Conservation (phyloP, 2,888 invertebrate species). For the Adelognathus sp. region DNA sequence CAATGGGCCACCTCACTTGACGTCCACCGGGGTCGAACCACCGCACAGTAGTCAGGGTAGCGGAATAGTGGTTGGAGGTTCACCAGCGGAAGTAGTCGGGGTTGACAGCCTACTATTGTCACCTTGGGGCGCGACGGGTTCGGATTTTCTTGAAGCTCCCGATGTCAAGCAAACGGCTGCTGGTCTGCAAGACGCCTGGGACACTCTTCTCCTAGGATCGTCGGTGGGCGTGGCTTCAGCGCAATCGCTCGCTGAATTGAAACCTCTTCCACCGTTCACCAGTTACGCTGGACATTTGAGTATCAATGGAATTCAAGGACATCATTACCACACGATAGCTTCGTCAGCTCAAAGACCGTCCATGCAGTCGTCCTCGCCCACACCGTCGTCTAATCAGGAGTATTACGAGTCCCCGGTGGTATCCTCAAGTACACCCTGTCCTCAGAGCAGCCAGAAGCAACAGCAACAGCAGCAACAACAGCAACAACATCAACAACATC, state of each 20-base stretch:
- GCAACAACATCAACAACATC: slow-evolving; percentile 64
- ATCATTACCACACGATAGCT: slow-evolving; percentile 93
- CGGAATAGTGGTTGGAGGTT: slow-evolving; percentile 73
- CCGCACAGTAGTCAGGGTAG: slow-evolving; percentile 77
- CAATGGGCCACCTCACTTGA: slow-evolving; percentile 73
- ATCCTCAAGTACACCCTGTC: slow-evolving; percentile 81
- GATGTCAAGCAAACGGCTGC: slow-evolving; percentile 77
- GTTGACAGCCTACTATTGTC: slow-evolving; percentile 76
- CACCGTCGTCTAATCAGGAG: slow-evolving; percentile 78
- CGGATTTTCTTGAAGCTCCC: slow-evolving; percentile 74
- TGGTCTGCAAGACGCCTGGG: slow-evolving; percentile 85
- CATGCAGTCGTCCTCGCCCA: slow-evolving; percentile 78
- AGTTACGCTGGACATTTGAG: slow-evolving; percentile 93
- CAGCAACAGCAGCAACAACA: slow-evolving; percentile 67
- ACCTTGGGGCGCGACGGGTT: slow-evolving; percentile 74
- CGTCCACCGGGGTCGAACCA: slow-evolving; percentile 75
- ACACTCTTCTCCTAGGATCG: slow-evolving; percentile 84
- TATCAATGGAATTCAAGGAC: slow-evolving; percentile 94
- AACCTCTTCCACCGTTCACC: slow-evolving; percentile 93
- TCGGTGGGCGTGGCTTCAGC: slow-evolving; percentile 84
- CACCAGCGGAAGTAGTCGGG: slow-evolving; percentile 76
- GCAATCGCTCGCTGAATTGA: slow-evolving; percentile 90
- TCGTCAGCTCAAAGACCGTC: slow-evolving; percentile 78
- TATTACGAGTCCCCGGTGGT: slow-evolving; percentile 80
- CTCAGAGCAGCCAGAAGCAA: slow-evolving; percentile 73